Evolutionary conservation across 2,113 vertebrate genomes (phyloP), one percentile per base, ranked within the genome.

Genomic region (Colistium nudipinnis): DNA sequence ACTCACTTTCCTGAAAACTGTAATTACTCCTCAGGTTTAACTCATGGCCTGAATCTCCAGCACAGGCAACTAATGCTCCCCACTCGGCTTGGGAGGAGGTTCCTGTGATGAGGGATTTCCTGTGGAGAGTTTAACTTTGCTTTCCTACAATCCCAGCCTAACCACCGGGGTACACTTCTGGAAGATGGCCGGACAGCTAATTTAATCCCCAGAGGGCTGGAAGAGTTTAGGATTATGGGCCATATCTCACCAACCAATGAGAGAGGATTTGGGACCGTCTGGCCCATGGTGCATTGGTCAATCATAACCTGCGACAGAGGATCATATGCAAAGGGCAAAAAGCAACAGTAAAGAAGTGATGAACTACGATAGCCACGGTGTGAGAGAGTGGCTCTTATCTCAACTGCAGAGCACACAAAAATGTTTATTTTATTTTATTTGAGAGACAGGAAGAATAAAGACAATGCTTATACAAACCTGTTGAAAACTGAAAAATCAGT

Each of bases 11-110:
- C 77, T 78, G 72, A 89, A 77, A 76, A 51, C 27, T 13, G 62
- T 84, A 85, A 90, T 89, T 85, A 87, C 79, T 83, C 83, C 75
- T 64, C 9, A 24, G 49, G 79, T 73, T 87, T 78, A 85, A 81
- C 60, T 84, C 62, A 3, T 70, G 72, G 68, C 78, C 73, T 71
- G 75, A 88, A 81, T 88, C 73, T 80, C 45, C 67, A 71, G 59
- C 63, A 67, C 78, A 71, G 74, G 51, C 36, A 52, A 33, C 75
- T 80, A 70, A 83, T 74, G 70, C 61, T 55, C 65, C 36, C 41
- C 64, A 38, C 57, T 82, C n/a, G 68, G 48, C 27, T 28, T 31
- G 14, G 1, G 45, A 16, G 53, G 52, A 59, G 45, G 68, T 60
- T 81, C 73, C 65, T 74, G 62, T 75, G 75, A 84, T 72, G 83